Base-by-base conservation (phyloP, 2,113 vertebrate genomes). In the Columba janthina region DNA sequence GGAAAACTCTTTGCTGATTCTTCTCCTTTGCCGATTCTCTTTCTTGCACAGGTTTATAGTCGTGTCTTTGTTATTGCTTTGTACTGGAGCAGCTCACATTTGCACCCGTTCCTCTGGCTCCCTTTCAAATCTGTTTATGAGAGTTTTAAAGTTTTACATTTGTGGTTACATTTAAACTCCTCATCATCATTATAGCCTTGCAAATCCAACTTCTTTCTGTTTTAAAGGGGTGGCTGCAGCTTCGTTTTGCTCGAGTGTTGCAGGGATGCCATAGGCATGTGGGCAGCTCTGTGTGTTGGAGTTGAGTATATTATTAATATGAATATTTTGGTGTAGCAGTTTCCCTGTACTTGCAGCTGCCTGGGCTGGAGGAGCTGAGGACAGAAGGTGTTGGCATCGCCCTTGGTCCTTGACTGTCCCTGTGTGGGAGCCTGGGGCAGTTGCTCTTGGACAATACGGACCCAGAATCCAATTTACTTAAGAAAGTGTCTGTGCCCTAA, bases 111-210 rank as follows among this genome's bases (percentile, higher is more conserved):
- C 85, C 91, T 88, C 93, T 93, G 95, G 92, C 94, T 97, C 48
- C 56, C 73, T 89, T 79, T 96, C 92, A 81, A 34, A 90, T 84
- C 76, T 94, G 88, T 97, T 97, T 97, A 97, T 88, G 90, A 84
- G 96, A 91, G 79, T 95, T 97, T 96, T 94, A 95, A 96, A 94
- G 77, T 97, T 97, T 97, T 96, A 92, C 73, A 54, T 76, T 67
- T 86, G 88, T 42, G 92, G 93, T 96, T 95, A 95, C 48, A n/a
- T 85, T 96, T 97, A 96, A 96, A 89, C 88, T 96, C 92, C 79
- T 92, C 70, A 38, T 97, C 91, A 94, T 76, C 92, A 40, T 92
- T 93, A 78, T 6, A 78, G 86, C 85, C 67, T 61, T 77, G 65
- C 16, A 21, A 78, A 96, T 75, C 51, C 54, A 29, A 90, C 91